These are phyloP conservation scores for Pedetes capensis DNA, from an alignment of 2,113 vertebrate genomes.

Conservation along the genomic window DNA sequence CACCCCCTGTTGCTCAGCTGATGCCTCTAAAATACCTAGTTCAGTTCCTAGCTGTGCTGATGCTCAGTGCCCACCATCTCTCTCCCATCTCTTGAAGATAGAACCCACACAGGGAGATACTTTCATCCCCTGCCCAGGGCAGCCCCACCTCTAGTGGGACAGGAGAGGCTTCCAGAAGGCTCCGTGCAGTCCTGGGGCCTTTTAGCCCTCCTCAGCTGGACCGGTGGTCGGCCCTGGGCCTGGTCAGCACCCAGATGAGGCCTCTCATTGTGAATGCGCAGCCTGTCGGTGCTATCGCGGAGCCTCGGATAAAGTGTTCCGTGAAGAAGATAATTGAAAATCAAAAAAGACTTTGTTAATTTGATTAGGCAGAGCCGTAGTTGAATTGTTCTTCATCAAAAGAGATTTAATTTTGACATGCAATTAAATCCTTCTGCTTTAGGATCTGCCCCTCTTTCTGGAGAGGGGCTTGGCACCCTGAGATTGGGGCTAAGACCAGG, in stretches of 20 bases:
- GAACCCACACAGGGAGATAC: no score
- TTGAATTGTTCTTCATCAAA: slow-evolving; percentile 93
- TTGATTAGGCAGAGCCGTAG: slow-evolving; percentile 91
- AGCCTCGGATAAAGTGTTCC: slow-evolving; percentile 83
- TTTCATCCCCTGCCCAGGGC: rapidly evolving
- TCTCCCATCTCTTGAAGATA: neutral
- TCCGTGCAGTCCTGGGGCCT: rapidly evolving
- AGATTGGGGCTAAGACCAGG: neutral
- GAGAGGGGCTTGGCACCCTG: neutral
- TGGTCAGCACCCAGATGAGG: neutral
- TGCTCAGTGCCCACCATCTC: rapidly evolving
- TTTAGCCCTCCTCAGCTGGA: no score
- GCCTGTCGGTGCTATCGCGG: neutral
- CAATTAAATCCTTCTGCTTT: slow-evolving; percentile 89
- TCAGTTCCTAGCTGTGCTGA: rapidly evolving
- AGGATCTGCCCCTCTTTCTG: neutral
- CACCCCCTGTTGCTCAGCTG: rapidly evolving
- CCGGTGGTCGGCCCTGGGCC: rapidly evolving
- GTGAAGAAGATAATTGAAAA: slow-evolving; percentile 93
- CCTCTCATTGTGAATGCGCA: neutral
- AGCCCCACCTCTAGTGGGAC: rapidly evolving
- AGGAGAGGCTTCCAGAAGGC: neutral
- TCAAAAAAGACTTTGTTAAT: slow-evolving; percentile 96
- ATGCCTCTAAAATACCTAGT: rapidly evolving
- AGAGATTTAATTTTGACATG: slow-evolving; percentile 93